These are phyloP conservation scores for Percopsis transmontana DNA, from an alignment of 2,113 vertebrate genomes.

Conservation along the genomic window DNA sequence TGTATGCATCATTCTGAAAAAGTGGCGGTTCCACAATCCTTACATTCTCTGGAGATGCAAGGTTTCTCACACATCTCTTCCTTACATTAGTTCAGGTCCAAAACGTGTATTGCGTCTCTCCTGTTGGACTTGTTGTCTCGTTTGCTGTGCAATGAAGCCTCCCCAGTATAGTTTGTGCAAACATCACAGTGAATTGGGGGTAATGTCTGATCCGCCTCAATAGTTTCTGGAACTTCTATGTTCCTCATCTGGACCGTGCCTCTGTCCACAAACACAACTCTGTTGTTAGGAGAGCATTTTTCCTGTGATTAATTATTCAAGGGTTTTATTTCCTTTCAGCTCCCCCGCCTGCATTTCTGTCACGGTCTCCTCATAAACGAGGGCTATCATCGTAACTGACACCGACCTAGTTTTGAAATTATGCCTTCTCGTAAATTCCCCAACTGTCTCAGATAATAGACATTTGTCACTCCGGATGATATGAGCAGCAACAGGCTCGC, in stretches of 20 bases:
- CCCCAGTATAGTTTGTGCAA: conserved; percentile 5
- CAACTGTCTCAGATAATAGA: neutral
- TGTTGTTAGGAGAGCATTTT: neutral
- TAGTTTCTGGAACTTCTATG: conserved; percentile 17
- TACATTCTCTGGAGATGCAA: too few relatives aligned
- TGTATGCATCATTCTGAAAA: too few relatives aligned
- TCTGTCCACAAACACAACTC: neutral
- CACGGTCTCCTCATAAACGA: conserved; percentile 25
- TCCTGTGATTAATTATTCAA: conserved; percentile 26
- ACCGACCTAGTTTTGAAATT: conserved; percentile 7
- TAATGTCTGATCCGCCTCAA: conserved; percentile 16
- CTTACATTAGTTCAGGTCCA: neutral
- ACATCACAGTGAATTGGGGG: conserved; percentile 14
- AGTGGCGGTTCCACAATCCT: too few relatives aligned
- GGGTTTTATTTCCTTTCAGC: neutral
- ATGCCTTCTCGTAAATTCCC: conserved; percentile 20
- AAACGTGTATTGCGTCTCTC: neutral
- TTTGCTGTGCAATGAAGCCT: neutral
- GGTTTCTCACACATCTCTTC: neutral
- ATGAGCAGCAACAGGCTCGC: conserved; percentile 8
- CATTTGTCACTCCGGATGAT: conserved; percentile 25
- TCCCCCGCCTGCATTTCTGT: neutral
- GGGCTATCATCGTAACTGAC: neutral
- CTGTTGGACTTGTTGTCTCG: neutral
- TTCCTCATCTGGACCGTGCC: neutral